Percentiles rank a stretch among this genome's conserved stretches.
Conservation (phyloP, 2,888 invertebrate species). For the Xestoiulus laeticollis region DNA sequence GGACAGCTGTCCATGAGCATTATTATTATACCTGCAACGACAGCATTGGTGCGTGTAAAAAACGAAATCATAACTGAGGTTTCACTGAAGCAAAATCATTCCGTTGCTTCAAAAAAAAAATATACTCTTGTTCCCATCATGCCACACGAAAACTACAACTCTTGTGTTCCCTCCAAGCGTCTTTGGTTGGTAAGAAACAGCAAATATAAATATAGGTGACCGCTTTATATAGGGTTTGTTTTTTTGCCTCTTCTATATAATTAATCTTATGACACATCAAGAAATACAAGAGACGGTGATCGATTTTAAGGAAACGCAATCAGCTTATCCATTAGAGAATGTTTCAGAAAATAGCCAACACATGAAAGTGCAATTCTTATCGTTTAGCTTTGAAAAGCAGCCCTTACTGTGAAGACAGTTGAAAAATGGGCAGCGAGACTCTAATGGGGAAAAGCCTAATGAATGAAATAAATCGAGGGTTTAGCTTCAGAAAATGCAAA, state of each 20-base stretch:
- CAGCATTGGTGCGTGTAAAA: background rate
- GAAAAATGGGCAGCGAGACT: background rate
- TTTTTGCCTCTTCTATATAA: background rate
- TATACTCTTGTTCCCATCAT: background rate
- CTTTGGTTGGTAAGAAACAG: background rate
- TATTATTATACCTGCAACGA: background rate
- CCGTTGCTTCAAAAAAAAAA: background rate
- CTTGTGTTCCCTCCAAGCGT: background rate
- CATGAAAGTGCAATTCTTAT: constrained; percentile 21
- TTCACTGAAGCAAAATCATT: background rate
- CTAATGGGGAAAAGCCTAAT: background rate
- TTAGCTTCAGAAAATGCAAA: background rate
- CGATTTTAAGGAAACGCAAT: constrained; percentile 13
- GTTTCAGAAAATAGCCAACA: constrained; percentile 2
- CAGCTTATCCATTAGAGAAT: constrained; percentile 20
- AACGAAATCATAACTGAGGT: background rate
- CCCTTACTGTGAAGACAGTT: background rate
- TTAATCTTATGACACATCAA: constrained; percentile 22
- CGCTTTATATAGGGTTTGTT: background rate
- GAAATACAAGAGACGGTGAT: constrained; percentile 5
- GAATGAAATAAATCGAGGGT: constrained; percentile 7
- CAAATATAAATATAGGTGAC: background rate
- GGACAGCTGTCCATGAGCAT: background rate
- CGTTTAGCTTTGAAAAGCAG: background rate
- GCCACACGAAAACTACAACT: background rate